Evolutionary conservation across 2,113 vertebrate species (phyloP).

Genomic region (Cardinalis cardinalis): DNA sequence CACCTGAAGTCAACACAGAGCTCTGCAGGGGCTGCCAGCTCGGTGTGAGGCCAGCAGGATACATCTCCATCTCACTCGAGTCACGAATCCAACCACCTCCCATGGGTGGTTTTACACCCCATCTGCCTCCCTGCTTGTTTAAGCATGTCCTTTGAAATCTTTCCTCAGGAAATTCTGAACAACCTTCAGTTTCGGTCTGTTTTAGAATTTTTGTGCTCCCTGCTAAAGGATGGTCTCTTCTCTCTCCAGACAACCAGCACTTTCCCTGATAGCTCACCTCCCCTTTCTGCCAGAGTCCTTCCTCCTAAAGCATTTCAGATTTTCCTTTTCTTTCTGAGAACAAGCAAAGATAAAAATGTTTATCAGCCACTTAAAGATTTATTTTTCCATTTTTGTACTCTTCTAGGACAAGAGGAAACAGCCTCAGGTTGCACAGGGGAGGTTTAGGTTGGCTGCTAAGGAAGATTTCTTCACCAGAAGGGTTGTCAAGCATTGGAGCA

Average conservation of each 20-base stretch:
- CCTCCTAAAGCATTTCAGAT: not conserved
- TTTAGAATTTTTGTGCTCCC: not conserved
- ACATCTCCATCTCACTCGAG: fast-evolving
- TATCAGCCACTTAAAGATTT: not conserved
- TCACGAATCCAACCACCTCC: not conserved
- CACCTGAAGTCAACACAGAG: not conserved
- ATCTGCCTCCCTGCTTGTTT: not conserved
- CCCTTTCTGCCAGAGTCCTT: not conserved
- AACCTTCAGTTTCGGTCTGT: not conserved
- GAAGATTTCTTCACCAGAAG: not conserved
- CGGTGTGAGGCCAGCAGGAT: fast-evolving
- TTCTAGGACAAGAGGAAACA: not conserved
- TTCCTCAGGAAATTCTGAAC: not conserved
- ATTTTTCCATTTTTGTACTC: not conserved
- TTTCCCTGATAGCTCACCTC: not conserved
- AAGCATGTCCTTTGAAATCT: not conserved
- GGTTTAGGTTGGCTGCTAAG: not conserved
- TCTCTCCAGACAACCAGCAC: not conserved
- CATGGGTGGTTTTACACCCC: not conserved
- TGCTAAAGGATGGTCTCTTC: not conserved
- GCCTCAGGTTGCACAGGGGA: not conserved
- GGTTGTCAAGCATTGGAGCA: not conserved
- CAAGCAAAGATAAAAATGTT: not conserved
- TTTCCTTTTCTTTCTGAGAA: not conserved
- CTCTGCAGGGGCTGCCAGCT: not conserved